Base-by-base conservation (phyloP, 2,888 invertebrate species). In the Steromphala cineraria region DNA sequence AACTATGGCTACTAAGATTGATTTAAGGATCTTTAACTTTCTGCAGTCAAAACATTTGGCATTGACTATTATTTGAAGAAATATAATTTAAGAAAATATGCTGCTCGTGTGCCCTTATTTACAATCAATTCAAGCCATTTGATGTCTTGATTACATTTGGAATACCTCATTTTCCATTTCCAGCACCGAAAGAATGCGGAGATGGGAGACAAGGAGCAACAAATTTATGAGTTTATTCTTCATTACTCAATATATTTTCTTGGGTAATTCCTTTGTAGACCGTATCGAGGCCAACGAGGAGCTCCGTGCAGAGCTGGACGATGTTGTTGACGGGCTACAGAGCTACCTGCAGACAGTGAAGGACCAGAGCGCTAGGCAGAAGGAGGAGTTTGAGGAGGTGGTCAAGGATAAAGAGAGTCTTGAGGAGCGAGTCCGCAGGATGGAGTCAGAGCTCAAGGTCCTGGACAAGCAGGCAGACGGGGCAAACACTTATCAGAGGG, bases 331-430 rank as follows among this genome's bases (percentile, higher is more conserved):
- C 24, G 92, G 91, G 24, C 84, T 93, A 75, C 90, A 92, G 82
- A 85, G 87, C 7, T 92, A 93, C 82, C 84, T 93, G 74, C 86
- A 87, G n/a, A 90, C 89, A 78, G 90, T 92, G 52, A 89, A 91
- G 82, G 86, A 86, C 19, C 89, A 91, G 81, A 91, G 90, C 10
- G 84, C 88, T 28, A 86, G 86, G 71, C 90, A 92, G 83, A 88
- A 88, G 79, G 82, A 87, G 55, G 90, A 92, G 53, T 89, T 88
- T 83, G 89, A 90, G 67, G 83, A 84, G 17, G 82, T 92, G 19
- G 40, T 91, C n/a, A 78, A 84, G 13, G 91, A 93, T 82, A 89
- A 89, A 28, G 89, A 87, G 53, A 87, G 84, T 0, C 84, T 92
- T 40, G 83, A 89, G 74, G 85, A 89, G 24, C 88, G 88, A 79